These are phyloP conservation scores for Bostrychus sinensis DNA, from an alignment of 2,113 vertebrate genomes.

Conservation along the genomic window DNA sequence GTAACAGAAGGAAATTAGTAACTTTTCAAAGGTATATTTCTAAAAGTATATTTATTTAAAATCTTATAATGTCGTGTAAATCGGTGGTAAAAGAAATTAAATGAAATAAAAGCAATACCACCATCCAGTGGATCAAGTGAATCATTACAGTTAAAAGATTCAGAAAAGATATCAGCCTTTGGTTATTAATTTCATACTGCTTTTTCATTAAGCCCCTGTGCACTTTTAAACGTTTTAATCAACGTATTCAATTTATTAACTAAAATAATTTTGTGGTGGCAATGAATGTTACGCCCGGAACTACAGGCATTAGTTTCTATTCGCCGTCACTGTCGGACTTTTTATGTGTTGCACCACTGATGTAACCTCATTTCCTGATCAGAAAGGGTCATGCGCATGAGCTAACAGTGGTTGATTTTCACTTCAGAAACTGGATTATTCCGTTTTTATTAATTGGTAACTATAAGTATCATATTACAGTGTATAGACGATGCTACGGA, in stretches of 20 bases:
- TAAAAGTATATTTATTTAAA: too few relatives aligned
- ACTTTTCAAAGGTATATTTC: too few relatives aligned
- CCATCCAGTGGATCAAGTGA: slow-evolving; percentile 8
- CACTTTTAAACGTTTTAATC: background rate
- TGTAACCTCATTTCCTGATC: slow-evolving; percentile 66
- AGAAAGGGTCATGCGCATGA: slow-evolving; percentile 61
- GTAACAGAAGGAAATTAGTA: too few relatives aligned
- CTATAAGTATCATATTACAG: rapidly evolving
- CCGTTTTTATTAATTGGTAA: background rate
- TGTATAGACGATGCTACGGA: slow-evolving; percentile 67
- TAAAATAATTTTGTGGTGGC: background rate
- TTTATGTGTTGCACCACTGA: slow-evolving; percentile 51
- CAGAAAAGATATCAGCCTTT: background rate
- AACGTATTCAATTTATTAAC: background rate
- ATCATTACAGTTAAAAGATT: slow-evolving; percentile 11
- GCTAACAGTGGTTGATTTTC: background rate
- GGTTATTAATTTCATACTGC: background rate
- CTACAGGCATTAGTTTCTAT: background rate
- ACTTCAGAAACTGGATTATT: background rate
- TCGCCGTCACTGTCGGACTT: slow-evolving; percentile 14
- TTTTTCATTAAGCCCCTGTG: background rate
- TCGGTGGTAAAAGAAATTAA: background rate
- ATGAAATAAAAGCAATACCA: slow-evolving; percentile 19
- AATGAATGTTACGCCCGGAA: slow-evolving; percentile 26
- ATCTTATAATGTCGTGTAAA: too few relatives aligned